Evolutionary conservation across 1,140 invertebrate genomes (phyloP), one percentile per base, ranked within the genome.

Genomic region (Drosophila parabipectinata): DNA sequence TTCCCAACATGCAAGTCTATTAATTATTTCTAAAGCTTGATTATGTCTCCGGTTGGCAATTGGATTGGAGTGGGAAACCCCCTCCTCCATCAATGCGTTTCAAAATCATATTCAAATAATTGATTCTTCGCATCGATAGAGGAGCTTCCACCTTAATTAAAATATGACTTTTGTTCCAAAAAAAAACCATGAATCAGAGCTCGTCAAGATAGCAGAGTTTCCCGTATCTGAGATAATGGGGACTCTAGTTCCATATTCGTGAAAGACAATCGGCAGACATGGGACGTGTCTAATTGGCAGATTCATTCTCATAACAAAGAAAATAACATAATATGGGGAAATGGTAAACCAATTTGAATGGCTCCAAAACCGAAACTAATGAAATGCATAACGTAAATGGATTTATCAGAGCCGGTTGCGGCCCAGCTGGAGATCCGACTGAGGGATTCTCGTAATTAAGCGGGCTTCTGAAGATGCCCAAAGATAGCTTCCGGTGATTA

Each of bases 401-500:
- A 85, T 80, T 85, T 77, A 84, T 80, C 59, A 60, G 32, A 61
- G 48, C 39, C 44, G 32, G 30, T 37, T 12, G 41, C 28, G 3
- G 59, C 62, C 63, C 77, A 87, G 73, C 77, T 69, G 82, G 67
- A 80, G 74, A 69, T 39, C 32, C 45, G 28, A 60, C 59, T 55
- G 57, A 37, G 58, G 26, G 63, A 58, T 83, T 55, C 30, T 41
- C 62, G 64, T 78, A 85, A 87, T 87, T 78, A 82, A 78, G 78
- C 62, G 47, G 69, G 50, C 74, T 62, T 67, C 54, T 72, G 54
- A 26, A 72, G 81, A 85, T 80, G 80, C 66, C 48, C 59, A 44
- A 51, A 76, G 78, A 85, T 87, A 59, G 83, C 83, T 88, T 87
- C 82, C 82, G 82, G 82, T 78, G 83, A 88, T 87, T 87, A 88